Evolutionary conservation across 1,140 invertebrate species (phyloP), one percentile per base, ranked within the genome.

Genomic region (Phenacoccus solenopsis): DNA sequence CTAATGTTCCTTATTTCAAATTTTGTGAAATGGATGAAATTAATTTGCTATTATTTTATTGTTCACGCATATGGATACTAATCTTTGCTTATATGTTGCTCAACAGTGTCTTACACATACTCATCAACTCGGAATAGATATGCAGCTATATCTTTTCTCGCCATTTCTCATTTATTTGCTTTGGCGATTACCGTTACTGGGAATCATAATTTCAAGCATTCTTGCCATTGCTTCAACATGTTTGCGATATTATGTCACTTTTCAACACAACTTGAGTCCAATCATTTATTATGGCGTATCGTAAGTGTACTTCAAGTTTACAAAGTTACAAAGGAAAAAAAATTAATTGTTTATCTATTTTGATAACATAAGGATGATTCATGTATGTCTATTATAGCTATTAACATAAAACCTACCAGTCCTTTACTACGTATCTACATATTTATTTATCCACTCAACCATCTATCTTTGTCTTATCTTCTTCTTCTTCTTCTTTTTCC

Each of bases 51-150:
- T n/a, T n/a, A 38, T 10, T 38, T 38, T n/a, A n/a, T 10, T 38
- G n/a, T 38, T 38, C 9, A 38, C 32, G 32, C 32, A 10, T n/a
- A n/a, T n/a, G 32, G 9, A 38, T n/a, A n/a, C n/a, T n/a, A n/a
- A n/a, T 38, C n/a, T 38, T 38, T 38, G n/a, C 4, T 67, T 16
- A 16, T 25, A 12, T 69, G 24, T 70, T 74, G 71, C 84, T 82
- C 64, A 77, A 49, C 16, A 87, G 85, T 87, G 86, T 74, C 77
- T 87, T 20, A 86, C 85, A 0, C 85, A 87, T 73, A 87, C 86
- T 0, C 86, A 87, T 73, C 86, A 87, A 69, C 77, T 92, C 68
- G 89, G 89, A 7, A 90, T 91, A 74, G 90, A 93, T 75, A 90
- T 89, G 78, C 89, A 91, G 76, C 80, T 91, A 35, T 91, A 90